Percentiles rank a stretch among this genome's conserved stretches.
These are phyloP conservation scores for Cryptomyrus ogoouensis DNA, from an alignment of 2,113 vertebrate species.

Conservation along the genomic window DNA sequence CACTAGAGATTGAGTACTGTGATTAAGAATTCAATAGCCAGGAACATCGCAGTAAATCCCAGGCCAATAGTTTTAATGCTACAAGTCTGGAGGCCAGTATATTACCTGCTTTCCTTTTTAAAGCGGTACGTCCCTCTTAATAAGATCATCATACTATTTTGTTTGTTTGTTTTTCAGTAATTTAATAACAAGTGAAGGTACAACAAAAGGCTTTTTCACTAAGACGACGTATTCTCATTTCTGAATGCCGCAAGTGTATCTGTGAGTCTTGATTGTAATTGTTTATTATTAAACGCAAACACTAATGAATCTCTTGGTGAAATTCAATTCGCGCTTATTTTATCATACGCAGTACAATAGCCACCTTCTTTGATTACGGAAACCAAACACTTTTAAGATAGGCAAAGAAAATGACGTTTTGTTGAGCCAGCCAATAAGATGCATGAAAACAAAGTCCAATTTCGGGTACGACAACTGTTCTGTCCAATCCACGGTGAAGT, in stretches of 20 bases:
- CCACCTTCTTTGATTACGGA: neutral
- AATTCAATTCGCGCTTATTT: neutral
- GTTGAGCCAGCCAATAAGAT: neutral
- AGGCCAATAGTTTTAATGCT: neutral
- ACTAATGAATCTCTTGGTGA: neutral
- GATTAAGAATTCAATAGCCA: neutral
- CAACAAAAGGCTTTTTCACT: neutral
- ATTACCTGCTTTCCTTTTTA: neutral
- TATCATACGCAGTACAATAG: neutral
- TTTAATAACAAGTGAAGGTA: neutral
- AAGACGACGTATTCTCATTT: neutral
- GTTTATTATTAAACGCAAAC: constrained; percentile 1
- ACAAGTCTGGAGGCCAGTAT: neutral
- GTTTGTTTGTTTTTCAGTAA: neutral
- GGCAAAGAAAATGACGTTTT: neutral
- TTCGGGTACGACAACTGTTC: neutral
- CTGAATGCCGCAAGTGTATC: neutral
- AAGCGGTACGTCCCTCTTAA: neutral
- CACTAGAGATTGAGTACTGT: neutral
- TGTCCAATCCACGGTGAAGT: neutral
- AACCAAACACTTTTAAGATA: neutral
- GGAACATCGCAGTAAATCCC: neutral
- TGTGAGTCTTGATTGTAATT: neutral
- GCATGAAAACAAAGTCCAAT: neutral
- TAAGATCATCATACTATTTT: neutral